A percentile compares a stretch with the other conserved stretches of the same genome.
These are phyloP conservation scores for Amazona guildingii DNA, from an alignment of 2,113 vertebrate genomes.

Conservation along the genomic window DNA sequence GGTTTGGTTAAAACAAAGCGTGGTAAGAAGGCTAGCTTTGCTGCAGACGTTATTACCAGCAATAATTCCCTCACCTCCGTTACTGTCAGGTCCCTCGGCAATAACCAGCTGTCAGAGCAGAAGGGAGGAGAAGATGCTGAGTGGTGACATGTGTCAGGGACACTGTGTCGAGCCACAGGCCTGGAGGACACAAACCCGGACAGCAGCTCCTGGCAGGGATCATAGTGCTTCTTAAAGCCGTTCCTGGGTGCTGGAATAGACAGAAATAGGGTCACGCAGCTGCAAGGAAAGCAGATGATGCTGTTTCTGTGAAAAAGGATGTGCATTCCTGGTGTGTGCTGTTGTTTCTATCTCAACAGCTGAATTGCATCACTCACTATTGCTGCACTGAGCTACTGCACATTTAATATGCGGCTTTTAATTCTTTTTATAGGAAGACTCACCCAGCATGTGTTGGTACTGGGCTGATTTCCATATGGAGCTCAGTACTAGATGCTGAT, in stretches of 20 bases:
- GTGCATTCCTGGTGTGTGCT: not conserved
- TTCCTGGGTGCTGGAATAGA: not conserved
- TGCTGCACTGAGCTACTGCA: not conserved
- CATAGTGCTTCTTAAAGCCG: not conserved
- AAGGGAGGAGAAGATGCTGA: not conserved
- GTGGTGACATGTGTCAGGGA: not conserved
- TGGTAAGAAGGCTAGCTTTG: not conserved
- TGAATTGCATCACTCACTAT: not conserved
- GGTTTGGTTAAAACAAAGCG: not conserved
- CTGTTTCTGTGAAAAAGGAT: not conserved
- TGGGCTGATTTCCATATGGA: not conserved
- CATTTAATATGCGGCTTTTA: not conserved
- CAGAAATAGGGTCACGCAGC: not conserved
- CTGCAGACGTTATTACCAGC: not conserved
- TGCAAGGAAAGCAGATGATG: not conserved
- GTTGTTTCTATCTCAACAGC: not conserved
- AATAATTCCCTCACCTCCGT: not conserved
- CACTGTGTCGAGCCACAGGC: accelerated
- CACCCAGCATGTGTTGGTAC: not conserved
- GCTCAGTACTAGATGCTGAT: not conserved
- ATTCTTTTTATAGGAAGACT: not conserved
- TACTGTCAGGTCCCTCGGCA: not conserved
- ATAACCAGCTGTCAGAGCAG: not conserved
- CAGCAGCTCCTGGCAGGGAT: not conserved
- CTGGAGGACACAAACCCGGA: not conserved